phyloP scores from a whole-genome alignment of 2,113 vertebrate genomes.

The Procavia capensis region DNA sequence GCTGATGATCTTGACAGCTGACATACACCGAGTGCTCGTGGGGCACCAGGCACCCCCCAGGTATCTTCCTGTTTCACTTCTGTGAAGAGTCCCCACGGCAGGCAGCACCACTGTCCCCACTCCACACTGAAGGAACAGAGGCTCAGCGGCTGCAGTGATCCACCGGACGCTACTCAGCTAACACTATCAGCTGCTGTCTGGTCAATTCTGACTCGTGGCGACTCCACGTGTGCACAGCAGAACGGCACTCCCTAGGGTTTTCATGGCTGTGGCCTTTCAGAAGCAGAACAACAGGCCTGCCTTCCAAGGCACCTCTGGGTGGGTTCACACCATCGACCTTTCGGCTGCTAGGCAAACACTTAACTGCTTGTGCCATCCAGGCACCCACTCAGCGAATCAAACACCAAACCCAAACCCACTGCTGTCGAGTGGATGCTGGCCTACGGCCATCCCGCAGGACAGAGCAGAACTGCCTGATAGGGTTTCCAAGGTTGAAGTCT shows the following conservation, averaged over 20 bases:
- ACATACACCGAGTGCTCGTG: rapidly evolving
- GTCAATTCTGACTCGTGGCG: neutral
- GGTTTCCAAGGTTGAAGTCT: too few species aligned
- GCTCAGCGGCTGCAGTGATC: neutral
- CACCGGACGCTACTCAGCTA: too few species aligned
- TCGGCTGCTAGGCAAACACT: neutral
- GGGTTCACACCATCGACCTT: neutral
- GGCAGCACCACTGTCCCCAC: too few species aligned
- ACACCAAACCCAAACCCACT: too few species aligned
- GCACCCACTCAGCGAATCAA: too few species aligned
- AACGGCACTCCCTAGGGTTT: neutral
- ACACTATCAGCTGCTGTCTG: neutral
- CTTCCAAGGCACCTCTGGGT: neutral
- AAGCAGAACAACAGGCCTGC: neutral
- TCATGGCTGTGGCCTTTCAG: neutral
- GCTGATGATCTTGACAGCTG: neutral
- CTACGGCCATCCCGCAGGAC: too few species aligned
- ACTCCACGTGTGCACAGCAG: too few species aligned
- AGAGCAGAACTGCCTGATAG: too few species aligned
- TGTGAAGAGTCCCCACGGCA: rapidly evolving
- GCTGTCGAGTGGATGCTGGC: too few species aligned
- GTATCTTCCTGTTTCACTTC: neutral
- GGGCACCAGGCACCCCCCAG: rapidly evolving
- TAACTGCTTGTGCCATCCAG: too few species aligned
- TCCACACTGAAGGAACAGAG: neutral